A percentile compares a stretch with the other conserved stretches of the same genome.
phyloP scores from a whole-genome alignment of 2,113 vertebrate species.

The Notiomystis cincta region DNA sequence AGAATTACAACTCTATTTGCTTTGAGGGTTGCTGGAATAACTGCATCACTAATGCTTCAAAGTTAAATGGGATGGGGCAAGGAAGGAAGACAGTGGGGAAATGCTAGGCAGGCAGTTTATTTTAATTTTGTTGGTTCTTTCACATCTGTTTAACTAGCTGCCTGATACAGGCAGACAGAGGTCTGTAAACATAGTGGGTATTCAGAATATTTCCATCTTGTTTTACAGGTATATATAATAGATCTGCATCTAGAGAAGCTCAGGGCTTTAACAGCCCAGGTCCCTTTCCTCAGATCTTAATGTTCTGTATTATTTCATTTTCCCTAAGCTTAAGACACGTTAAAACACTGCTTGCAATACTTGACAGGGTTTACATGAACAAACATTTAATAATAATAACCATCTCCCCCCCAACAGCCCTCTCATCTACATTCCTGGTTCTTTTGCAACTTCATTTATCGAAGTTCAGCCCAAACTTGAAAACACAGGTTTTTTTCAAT shows the following conservation, averaged over 20 bases:
- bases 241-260: not conserved
- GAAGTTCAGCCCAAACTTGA: not conserved
- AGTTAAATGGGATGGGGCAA: not conserved
- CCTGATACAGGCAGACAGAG: not conserved
- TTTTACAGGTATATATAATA: not conserved
- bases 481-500: not conserved
- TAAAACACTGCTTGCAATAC: not conserved
- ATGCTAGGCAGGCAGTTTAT: not conserved
- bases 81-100: not conserved
- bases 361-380: not conserved
- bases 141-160: not conserved
- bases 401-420: accelerated
- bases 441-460: not conserved
- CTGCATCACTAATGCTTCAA: not conserved
- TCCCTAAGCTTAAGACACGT: not conserved
- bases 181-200: not conserved
- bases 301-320: not conserved
- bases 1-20: not conserved
- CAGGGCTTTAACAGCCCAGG: not conserved
- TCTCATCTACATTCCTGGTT: not conserved
- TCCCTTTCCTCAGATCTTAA: not conserved
- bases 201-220: not conserved
- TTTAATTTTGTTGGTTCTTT: slow-evolving; percentile 24
- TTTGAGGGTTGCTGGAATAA: not conserved
- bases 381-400: not conserved